Base-by-base conservation (phyloP, 2,888 invertebrate genomes). In the Crocallis elinguaria region DNA sequence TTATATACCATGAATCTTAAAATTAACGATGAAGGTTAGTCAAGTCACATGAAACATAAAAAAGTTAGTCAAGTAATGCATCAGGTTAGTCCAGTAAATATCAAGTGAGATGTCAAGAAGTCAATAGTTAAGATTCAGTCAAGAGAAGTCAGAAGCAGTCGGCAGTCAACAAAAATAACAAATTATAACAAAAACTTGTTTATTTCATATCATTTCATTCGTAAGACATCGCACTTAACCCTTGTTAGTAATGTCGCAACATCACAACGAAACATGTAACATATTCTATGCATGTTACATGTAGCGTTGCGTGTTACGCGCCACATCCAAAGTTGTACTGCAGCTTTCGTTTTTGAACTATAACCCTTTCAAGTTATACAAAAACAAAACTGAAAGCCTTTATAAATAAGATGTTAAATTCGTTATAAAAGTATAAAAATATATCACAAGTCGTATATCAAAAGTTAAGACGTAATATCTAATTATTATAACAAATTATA, bases 221-320 rank as follows among this genome's bases (percentile, higher is more conserved):
- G 68, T 74, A 69, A 69, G 88, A 90, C 90, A 89, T 89, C 90
- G 82, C 90, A 90, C 90, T 89, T 88, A 83, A 82, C 78, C 73
- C 71, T 71, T 73, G 75, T 79, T 79, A 79, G 73, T 77, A 65
- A 57, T 67, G 66, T 71, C 71, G 67, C 50, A 52, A 29, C 39
- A 35, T 63, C 17, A 12, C 43, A 54, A 48, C 49, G 33, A 30
- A 44, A 59, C 50, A 51, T 62, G 65, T 65, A 64, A 62, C 60
- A 52, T 42, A 42, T 41, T 41, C 29, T 49, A 58, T 45, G 23
- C 52, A 37, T 46, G 52, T 63, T 60, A 54, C 52, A 36, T 49
- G 49, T 57, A 49, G 54, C 50, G 55, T 64, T 64, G 52, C 54
- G 41, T 16, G 64, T 58, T 62, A n/a, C n/a, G 44, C 61, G 62